Evolutionary conservation across 2,888 invertebrate species (phyloP).

Genomic region (Sipha maydis): DNA sequence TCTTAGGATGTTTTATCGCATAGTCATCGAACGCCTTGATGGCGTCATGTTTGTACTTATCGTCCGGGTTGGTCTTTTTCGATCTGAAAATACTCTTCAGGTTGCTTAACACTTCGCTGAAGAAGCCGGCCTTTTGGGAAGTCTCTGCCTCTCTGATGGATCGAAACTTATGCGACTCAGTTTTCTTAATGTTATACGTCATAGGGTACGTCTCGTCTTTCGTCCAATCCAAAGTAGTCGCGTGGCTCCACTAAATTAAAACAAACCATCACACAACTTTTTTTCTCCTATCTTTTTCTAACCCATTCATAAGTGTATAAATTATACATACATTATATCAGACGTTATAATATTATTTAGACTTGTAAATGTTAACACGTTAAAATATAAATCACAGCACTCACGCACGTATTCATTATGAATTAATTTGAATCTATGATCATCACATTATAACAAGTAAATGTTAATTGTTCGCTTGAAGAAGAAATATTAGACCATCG

Average conservation of each 20-base stretch:
- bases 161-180: neutral
- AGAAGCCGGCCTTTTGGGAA: conserved; percentile 10
- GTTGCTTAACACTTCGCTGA: neutral
- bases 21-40: conserved; percentile 49
- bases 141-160: neutral
- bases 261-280: conserved; percentile 28
- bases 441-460: too few relatives aligned
- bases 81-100: conserved; percentile 25
- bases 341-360: neutral
- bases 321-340: neutral
- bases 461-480: too few relatives aligned
- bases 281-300: conserved; percentile 2
- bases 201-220: neutral
- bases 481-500: too few relatives aligned
- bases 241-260: conserved; percentile 41
- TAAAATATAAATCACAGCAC: neutral
- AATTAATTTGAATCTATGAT: too few relatives aligned
- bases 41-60: conserved; percentile 31
- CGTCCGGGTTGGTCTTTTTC: conserved; percentile 21
- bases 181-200: neutral
- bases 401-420: neutral
- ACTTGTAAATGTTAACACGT: neutral
- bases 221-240: neutral
- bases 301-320: neutral
- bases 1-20: conserved; percentile 28